Evolutionary conservation across 2,797 vertebrate species (phyloP), one percentile per base, ranked within the genome.

Genomic region (Helarctos malayanus): DNA sequence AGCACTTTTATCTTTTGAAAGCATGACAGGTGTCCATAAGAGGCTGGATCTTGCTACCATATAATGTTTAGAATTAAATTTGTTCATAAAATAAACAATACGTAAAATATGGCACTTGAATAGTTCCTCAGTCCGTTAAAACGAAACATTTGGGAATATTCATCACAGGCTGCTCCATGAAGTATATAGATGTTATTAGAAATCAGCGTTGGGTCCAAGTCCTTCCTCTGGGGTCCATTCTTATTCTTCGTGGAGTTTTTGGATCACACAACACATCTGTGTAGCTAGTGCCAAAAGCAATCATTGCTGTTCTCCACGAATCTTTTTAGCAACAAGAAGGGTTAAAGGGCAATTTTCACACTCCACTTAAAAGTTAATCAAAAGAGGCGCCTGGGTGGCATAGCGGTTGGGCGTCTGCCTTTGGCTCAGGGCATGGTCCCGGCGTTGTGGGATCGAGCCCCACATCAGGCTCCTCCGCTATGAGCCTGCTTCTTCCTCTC

Each of bases 11-110:
- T 69, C 61, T 89, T 78, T 92, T 91, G 45, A 81, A 38, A 41
- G 9, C 15, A 35, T 47, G 23, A 56, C 41, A 97, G 52, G 54
- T 86, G 21, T 85, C 78, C 79, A 23, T 47, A 65, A 87, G 89
- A 94, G 21, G 32, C 15, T 81, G 41, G 21, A 9, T 92, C 41
- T 87, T 75, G 65, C 3, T n/a, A 63, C 35, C 79, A 45, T 23
- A 21, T 71, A 75, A 49, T 85, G 41, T 78, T 94, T 82, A 87
- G n/a, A 81, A 96, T 68, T 81, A 71, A 93, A 79, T 89, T 94
- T 3, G 61, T 69, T 79, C 21, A 23, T 87, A 82, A 94, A 93
- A 83, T 84, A 91, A 92, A 84, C 18, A 29, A 14, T 86, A 81
- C 57, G 35, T 4, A 91, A 63, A 89, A 76, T 29, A 27, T 47